Evolutionary conservation across 2,113 vertebrate genomes (phyloP), one percentile per base, ranked within the genome.

Genomic region (Cochlearius cochlearius): DNA sequence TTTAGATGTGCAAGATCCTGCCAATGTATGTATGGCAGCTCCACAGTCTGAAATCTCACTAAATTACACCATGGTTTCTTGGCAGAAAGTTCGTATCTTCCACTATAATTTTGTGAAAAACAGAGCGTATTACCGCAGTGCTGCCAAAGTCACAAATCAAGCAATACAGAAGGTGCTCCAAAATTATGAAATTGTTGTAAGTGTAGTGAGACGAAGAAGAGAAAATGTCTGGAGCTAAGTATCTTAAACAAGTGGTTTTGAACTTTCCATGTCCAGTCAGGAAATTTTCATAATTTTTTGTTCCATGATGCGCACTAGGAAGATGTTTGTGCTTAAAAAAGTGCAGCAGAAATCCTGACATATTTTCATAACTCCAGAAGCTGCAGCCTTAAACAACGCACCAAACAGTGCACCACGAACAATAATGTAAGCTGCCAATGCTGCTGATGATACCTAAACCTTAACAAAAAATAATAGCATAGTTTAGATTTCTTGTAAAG

Each of bases 401-500:
- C 15, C 25, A 43, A 90, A 36, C 10, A 23, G 9, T 27, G 32
- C 20, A 22, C 15, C 41, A 12, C 4, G 56, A 86, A n/a, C 72
- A 60, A 27, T 30, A 38, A 36, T 8, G 19, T 41, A 59, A 96
- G 12, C 11, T 93, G 43, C 29, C 59, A 75, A 5, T 22, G 49
- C 32, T 81, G 52, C 9, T 59, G 45, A 2, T 34, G 52, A 39
- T 38, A 53, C 79, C 32, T 43, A 78, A 92, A 52, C 10, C 21
- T 72, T 71, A 68, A 89, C 52, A 93, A 91, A 91, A 91, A 90
- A 63, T 78, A 92, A 86, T 59, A 92, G 45, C 53, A 25, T 64
- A 82, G 72, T 93, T 95, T 96, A 78, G 67, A 83, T 95, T 90
- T 91, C 58, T 78, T 66, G 53, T 84, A 93, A 75, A 95, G 41